Evolutionary conservation across 2,888 invertebrate species (phyloP).

Genomic region (Xanthia togata): DNA sequence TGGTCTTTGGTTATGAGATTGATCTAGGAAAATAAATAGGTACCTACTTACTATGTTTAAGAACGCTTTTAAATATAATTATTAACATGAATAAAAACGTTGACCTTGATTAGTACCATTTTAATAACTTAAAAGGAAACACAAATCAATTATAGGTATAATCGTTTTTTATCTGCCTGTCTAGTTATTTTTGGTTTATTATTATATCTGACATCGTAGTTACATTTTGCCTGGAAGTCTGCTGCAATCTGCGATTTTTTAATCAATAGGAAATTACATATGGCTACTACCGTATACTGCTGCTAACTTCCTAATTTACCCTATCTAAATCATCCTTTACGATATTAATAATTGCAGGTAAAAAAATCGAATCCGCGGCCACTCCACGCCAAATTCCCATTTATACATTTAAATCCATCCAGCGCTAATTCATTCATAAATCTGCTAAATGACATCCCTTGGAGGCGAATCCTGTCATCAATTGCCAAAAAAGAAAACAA

Average conservation of each 20-base stretch:
- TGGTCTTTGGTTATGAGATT: neutral
- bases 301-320: neutral
- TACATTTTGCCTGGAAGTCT: neutral
- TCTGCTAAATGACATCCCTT: constrained; percentile 53
- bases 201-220: neutral
- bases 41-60: neutral
- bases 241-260: too few relatives aligned
- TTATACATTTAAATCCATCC: constrained; percentile 29
- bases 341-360: neutral
- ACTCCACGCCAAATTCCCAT: constrained; percentile 6
- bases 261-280: neutral
- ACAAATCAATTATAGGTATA: neutral
- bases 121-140: neutral
- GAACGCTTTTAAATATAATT: neutral
- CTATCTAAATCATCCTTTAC: neutral
- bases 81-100: neutral
- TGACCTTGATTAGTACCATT: neutral
- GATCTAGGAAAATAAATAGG: neutral
- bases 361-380: constrained; percentile 3
- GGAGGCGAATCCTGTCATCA: constrained; percentile 51
- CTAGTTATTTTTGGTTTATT: neutral
- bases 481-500: constrained; percentile 58
- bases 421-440: constrained; percentile 59
- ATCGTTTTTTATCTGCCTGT: neutral
- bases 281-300: neutral